A percentile compares a stretch with the other conserved stretches of the same genome.
Evolutionary conservation across 2,888 invertebrate genomes (phyloP).

Genomic region (Drosophila rubida): DNA sequence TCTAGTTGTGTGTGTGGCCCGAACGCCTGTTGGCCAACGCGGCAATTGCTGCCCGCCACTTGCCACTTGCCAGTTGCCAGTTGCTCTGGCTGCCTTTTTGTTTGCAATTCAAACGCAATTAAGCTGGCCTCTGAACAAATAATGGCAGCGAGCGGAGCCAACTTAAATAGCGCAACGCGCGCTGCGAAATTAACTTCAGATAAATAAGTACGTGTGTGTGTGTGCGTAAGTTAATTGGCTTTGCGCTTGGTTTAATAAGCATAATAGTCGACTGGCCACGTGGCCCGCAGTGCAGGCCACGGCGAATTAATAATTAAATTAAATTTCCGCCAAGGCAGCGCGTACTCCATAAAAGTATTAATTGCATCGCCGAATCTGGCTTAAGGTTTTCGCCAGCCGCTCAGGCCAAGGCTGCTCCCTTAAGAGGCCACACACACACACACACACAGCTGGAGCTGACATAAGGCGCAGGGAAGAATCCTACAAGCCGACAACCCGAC

Average conservation of each 20-base stretch:
- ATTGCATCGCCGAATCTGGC: constrained; percentile 65
- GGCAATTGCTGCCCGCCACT: constrained; percentile 4
- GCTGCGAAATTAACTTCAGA: constrained; percentile 44
- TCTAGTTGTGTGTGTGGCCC: background rate
- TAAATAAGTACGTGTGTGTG: constrained; percentile 25
- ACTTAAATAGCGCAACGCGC: constrained; percentile 52
- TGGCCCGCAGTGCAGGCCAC: constrained; percentile 30
- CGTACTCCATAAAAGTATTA: constrained; percentile 66
- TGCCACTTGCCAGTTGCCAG: constrained; percentile 9
- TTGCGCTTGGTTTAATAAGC: constrained; percentile 70
- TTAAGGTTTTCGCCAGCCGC: constrained; percentile 35
- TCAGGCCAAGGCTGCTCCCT: constrained; percentile 24
- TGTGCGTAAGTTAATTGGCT: constrained; percentile 62
- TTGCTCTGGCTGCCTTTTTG: constrained; percentile 33
- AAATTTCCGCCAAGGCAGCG: constrained; percentile 56
- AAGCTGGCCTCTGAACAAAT: constrained; percentile 52
- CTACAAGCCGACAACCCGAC: constrained; percentile 14
- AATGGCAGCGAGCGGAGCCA: constrained; percentile 38
- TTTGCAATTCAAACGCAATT: constrained; percentile 72
- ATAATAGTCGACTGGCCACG: constrained; percentile 54
- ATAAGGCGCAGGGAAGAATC: constrained; percentile 3
- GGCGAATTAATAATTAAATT: constrained; percentile 77
- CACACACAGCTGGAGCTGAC: background rate
- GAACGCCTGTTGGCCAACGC: constrained; percentile 9
- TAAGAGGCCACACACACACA: constrained; percentile 4